Evolutionary conservation across 2,888 invertebrate genomes (phyloP).

Genomic region (Sipha maydis): DNA sequence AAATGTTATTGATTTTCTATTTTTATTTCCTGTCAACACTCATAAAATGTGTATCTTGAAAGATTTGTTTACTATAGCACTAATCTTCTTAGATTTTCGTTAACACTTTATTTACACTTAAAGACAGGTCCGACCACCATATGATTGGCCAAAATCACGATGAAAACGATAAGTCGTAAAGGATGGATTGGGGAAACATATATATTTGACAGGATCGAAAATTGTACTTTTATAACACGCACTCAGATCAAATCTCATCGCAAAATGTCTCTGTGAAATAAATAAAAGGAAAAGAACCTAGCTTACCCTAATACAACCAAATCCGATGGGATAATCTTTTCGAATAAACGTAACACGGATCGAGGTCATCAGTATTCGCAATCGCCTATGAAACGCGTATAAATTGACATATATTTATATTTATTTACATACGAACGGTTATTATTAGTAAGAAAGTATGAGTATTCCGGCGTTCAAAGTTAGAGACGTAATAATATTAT

Average conservation of each 20-base stretch:
- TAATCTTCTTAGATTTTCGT: background rate
- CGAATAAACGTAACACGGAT: slow-evolving; percentile 21
- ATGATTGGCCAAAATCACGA: slow-evolving; percentile 1
- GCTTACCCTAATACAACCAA: background rate
- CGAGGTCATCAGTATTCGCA: background rate
- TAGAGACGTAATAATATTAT: slow-evolving; percentile 22
- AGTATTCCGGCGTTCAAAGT: background rate
- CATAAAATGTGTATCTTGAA: background rate
- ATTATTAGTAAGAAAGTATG: background rate
- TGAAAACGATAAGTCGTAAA: background rate
- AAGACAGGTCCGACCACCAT: background rate
- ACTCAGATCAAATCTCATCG: background rate
- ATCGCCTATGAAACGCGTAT: slow-evolving; percentile 9
- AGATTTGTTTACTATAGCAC: slow-evolving; percentile 12
- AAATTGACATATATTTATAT: background rate
- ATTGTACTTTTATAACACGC: background rate
- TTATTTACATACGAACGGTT: background rate
- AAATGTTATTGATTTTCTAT: background rate
- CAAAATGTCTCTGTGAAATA: background rate
- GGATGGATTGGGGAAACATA: background rate
- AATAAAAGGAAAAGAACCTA: slow-evolving; percentile 1
- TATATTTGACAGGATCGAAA: slow-evolving; percentile 9
- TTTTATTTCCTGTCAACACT: background rate
- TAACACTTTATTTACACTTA: background rate
- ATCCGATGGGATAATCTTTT: slow-evolving; percentile 6